A percentile compares a stretch with the other conserved stretches of the same genome.
phyloP scores from a whole-genome alignment of 37 sponge, comb jelly and placozoan genomes.

The Corticium candelabrum region DNA sequence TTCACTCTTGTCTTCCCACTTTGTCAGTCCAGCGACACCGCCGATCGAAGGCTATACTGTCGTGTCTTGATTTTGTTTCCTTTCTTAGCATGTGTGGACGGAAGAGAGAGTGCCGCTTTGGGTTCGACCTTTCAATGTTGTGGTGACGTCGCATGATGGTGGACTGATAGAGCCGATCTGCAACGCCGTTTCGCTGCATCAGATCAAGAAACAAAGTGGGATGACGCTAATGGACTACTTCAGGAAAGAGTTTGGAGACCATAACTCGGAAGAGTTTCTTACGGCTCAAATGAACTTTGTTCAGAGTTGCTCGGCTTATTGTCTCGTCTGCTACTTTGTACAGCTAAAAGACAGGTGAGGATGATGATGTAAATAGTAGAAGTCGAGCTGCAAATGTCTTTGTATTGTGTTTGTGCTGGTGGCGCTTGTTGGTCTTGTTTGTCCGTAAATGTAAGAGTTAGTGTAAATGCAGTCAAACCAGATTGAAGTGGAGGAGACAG shows the following conservation, averaged over 20 bases:
- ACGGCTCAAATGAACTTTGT: conserved; percentile 88
- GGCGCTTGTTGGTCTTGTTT: too few species aligned
- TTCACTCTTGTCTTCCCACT: too few species aligned
- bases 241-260: conserved; percentile 70
- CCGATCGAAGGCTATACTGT: too few species aligned
- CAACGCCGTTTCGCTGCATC: conserved; percentile 95
- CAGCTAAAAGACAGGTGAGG: conserved; percentile 89
- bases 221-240: conserved; percentile 70
- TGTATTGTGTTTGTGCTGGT: too few species aligned
- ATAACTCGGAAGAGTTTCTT: conserved; percentile 65
- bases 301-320: conserved; percentile 91
- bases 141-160: conserved; percentile 70
- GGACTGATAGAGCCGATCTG: conserved; percentile 88
- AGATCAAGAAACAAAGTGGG: conserved; percentile 80
- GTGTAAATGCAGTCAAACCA: too few species aligned
- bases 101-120: conserved; percentile 69
- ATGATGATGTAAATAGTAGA: neutral
- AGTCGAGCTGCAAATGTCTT: too few species aligned
- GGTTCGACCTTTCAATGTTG: conserved; percentile 76
- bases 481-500: too few species aligned
- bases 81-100: conserved; percentile 70
- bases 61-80: too few species aligned
- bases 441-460: too few species aligned
- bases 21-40: too few species aligned
- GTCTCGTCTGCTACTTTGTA: conserved; percentile 85